These are phyloP conservation scores for Ochropleura plecta DNA, from an alignment of 2,888 invertebrate genomes.

Conservation along the genomic window DNA sequence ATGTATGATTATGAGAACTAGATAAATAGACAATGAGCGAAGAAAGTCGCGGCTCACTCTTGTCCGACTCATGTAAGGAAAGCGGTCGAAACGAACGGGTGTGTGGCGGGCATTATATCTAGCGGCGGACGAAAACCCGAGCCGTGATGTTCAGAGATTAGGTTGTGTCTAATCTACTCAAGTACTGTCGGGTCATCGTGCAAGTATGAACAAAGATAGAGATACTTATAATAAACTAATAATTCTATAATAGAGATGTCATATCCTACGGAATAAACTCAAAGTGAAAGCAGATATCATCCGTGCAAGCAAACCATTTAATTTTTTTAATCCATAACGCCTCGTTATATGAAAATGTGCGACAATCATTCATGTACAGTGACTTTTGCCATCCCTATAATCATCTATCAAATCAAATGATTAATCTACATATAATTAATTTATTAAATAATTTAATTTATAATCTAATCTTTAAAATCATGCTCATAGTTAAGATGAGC, in stretches of 20 bases:
- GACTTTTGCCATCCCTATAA: slow-evolving; percentile 36
- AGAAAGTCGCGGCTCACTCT: slow-evolving; percentile 49
- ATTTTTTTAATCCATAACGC: slow-evolving; percentile 40
- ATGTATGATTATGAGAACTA: slow-evolving; percentile 66
- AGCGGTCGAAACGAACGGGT: slow-evolving; percentile 58
- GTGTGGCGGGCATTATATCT: slow-evolving; percentile 30
- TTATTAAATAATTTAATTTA: slow-evolving; percentile 41
- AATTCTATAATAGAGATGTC: slow-evolving; percentile 51
- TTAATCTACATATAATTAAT: slow-evolving; percentile 21
- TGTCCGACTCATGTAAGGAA: slow-evolving; percentile 59
- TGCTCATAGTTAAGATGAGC: slow-evolving; percentile 26
- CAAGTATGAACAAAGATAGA: slow-evolving; percentile 52
- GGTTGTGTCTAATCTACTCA: slow-evolving; percentile 47
- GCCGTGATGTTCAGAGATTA: slow-evolving; percentile 22
- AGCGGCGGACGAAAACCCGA: slow-evolving; percentile 36
- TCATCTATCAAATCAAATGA: slow-evolving; percentile 47
- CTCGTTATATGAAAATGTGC: slow-evolving; percentile 35
- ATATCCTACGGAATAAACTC: slow-evolving; percentile 47
- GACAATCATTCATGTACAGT: slow-evolving; percentile 42
- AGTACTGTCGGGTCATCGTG: slow-evolving; percentile 54
- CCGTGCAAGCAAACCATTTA: slow-evolving; percentile 46
- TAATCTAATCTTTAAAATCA: slow-evolving; percentile 32
- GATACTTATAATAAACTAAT: slow-evolving; percentile 61
- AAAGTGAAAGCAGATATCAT: slow-evolving; percentile 35
- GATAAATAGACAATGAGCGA: slow-evolving; percentile 61